Evolutionary conservation across 2,113 vertebrate species (phyloP).

Genomic region (Cathartes aura): DNA sequence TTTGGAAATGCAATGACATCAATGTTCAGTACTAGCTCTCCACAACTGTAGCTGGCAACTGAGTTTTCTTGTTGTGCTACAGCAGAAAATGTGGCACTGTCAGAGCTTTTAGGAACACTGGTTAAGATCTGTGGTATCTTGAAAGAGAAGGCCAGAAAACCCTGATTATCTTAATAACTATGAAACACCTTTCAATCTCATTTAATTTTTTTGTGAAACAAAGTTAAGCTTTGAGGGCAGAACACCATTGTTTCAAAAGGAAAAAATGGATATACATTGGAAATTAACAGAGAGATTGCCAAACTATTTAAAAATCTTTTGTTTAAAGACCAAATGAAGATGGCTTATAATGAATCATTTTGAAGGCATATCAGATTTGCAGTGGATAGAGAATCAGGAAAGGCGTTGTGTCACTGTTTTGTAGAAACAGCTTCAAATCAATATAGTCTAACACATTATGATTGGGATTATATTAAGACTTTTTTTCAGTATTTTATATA

Average conservation of each 20-base stretch:
- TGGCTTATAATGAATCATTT: neutral
- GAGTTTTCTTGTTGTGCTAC: neutral
- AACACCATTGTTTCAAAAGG: neutral
- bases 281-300: neutral
- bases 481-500: neutral
- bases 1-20: neutral
- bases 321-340: neutral
- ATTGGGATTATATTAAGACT: neutral
- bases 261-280: neutral
- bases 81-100: neutral
- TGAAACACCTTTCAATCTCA: neutral
- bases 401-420: neutral
- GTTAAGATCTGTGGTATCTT: neutral
- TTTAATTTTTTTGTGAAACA: neutral
- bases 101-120: neutral
- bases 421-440: neutral
- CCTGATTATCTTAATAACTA: neutral
- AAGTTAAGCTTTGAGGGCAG: neutral
- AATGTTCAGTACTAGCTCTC: neutral
- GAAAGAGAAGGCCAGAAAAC: neutral
- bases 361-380: neutral
- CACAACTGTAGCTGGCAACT: neutral
- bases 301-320: neutral
- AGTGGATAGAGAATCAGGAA: neutral
- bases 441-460: neutral